phyloP scores from a whole-genome alignment of 2,113 vertebrate species.

The Microcebus tavaratra region DNA sequence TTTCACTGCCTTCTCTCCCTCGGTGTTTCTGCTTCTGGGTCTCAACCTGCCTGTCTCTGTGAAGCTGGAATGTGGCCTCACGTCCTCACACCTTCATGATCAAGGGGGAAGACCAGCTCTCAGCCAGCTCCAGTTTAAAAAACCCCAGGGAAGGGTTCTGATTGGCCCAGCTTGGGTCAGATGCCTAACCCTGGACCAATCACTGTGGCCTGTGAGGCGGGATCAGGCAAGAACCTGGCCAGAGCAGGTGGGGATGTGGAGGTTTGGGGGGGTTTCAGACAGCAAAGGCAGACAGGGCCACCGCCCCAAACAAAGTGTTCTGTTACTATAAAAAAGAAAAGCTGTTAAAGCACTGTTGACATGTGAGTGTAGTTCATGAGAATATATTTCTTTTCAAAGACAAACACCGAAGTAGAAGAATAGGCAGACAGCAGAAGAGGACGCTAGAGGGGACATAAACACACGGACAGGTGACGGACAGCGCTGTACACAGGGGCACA shows the following conservation, averaged over 20 bases:
- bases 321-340: background rate
- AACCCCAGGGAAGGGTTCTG: background rate
- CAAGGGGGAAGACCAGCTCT: rapidly evolving
- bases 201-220: background rate
- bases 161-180: conserved; percentile 1
- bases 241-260: rapidly evolving
- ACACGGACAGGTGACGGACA: rapidly evolving
- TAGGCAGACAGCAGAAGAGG: background rate
- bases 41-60: background rate
- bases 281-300: background rate
- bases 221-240: background rate
- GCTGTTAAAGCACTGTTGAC: background rate
- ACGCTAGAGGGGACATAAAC: background rate
- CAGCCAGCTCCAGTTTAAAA: background rate
- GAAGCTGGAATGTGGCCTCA: too few species aligned
- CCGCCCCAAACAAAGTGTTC: too few species aligned
- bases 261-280: rapidly evolving
- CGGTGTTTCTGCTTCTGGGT: background rate
- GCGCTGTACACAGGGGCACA: background rate
- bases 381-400: background rate
- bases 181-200: background rate
- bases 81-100: rapidly evolving
- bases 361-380: background rate
- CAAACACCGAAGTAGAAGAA: background rate
- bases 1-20: too few species aligned